Percentiles rank a stretch among this genome's conserved stretches.
Conservation (phyloP, 2,888 invertebrate genomes). For the Microplitis manilae region DNA sequence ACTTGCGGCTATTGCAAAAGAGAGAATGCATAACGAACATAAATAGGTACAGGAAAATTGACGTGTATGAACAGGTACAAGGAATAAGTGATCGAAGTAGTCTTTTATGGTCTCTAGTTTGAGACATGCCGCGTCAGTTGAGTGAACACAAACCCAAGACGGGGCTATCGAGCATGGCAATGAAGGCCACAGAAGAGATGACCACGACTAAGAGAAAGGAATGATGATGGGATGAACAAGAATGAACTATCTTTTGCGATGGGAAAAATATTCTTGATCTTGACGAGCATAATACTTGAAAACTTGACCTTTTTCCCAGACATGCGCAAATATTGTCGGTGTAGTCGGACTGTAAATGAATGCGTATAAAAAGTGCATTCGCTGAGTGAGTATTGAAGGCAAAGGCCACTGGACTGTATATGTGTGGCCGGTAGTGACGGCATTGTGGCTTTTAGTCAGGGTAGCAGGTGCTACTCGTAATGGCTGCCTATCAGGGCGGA, state of each 20-base stretch:
- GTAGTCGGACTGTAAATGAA: too few species aligned
- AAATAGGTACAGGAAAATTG: slow-evolving; percentile 33
- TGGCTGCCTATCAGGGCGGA: slow-evolving; percentile 62
- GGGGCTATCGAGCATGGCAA: background rate
- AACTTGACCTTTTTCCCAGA: slow-evolving; percentile 13
- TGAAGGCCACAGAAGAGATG: slow-evolving; percentile 10
- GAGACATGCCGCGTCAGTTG: slow-evolving; percentile 23
- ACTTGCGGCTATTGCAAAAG: background rate
- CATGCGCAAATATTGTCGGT: background rate
- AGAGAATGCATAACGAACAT: slow-evolving; percentile 16
- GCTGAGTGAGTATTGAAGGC: background rate
- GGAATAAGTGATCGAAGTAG: slow-evolving; percentile 22
- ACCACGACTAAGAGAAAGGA: slow-evolving; percentile 7
- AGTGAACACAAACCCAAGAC: slow-evolving; percentile 17
- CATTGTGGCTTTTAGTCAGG: slow-evolving; percentile 58
- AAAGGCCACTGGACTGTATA: slow-evolving; percentile 9
- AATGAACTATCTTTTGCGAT: slow-evolving; percentile 8
- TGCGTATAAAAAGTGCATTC: too few species aligned
- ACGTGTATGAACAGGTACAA: slow-evolving; percentile 28
- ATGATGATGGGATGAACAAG: slow-evolving; percentile 1
- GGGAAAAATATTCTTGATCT: slow-evolving; percentile 13
- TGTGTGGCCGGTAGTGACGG: slow-evolving; percentile 24
- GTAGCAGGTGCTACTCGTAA: slow-evolving; percentile 69
- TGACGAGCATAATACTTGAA: background rate
- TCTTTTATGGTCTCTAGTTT: slow-evolving; percentile 12